Evolutionary conservation across 1,140 invertebrate genomes (phyloP), one percentile per base, ranked within the genome.

Genomic region (Zaprionus lachaisei): DNA sequence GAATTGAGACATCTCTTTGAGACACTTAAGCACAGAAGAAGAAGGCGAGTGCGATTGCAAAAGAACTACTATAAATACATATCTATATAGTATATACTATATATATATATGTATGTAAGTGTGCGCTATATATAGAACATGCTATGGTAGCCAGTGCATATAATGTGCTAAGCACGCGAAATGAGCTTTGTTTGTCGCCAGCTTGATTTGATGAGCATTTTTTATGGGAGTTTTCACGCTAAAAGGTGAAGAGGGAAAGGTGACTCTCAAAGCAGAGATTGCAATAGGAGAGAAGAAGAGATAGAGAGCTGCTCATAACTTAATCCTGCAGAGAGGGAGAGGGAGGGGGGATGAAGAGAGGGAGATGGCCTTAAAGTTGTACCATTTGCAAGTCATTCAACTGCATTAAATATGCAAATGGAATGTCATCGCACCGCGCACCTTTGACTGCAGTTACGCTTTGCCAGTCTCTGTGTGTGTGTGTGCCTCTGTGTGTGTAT

Each of bases 381-480:
- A 61, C 55, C 73, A 66, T 76, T 76, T 65, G 56, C 63, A 41
- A 76, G 73, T 76, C 68, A 76, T 72, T 76, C 73, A 76, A 76
- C 73, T 72, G 73, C 73, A 76, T 76, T 74, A 63, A 69, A 74
- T 68, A 78, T 79, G 72, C 72, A 75, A 79, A 75, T 75, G 72
- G 47, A 64, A 73, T 72, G 74, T 47, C 74, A 65, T 65, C 74
- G 63, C 51, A 55, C 17, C 14, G 65, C 34, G 37, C 76, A 79
- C 76, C 72, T 75, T 79, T 79, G 71, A 68, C 49, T 74, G 66
- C 61, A 69, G 22, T 69, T 63, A 34, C 20, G 9, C 62, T 28
- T 62, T 66, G 44, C 66, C 63, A 56, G 2, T 17, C 6, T 9
- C 41, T 47, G 5, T n/a, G 15, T 44, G 15, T 41, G 15, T 47